Conservation (phyloP, 1,140 invertebrate species). For the Atopsyche davidsoni region DNA sequence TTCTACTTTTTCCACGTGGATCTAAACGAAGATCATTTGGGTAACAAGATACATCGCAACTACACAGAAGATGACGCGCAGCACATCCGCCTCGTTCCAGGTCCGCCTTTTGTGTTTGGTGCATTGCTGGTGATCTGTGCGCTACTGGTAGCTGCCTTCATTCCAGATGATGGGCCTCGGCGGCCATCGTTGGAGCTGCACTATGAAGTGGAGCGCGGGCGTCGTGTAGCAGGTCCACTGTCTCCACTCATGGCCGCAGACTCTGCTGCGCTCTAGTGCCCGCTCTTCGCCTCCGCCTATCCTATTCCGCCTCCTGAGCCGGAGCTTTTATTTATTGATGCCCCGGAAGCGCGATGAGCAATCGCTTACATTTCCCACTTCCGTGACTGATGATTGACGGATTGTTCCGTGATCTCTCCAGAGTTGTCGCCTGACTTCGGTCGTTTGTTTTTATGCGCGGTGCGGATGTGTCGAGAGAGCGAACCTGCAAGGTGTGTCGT, state of each 20-base stretch:
- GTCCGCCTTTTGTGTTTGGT: constrained; percentile 99
- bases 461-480: too few species aligned
- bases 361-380: too few species aligned
- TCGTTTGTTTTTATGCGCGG: too few species aligned
- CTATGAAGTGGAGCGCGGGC: constrained; percentile 69
- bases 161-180: constrained; percentile 64
- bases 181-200: constrained; percentile 62
- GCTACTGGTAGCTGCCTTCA: constrained; percentile 85
- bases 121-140: constrained; percentile 94
- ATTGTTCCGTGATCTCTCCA: too few species aligned
- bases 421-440: too few species aligned
- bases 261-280: constrained; percentile 60
- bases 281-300: constrained; percentile 18
- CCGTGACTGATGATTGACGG: too few species aligned
- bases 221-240: constrained; percentile 67
- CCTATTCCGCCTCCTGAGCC: too few species aligned
- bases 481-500: too few species aligned
- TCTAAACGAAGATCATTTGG: constrained; percentile 68
- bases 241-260: constrained; percentile 74
- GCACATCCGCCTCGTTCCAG: constrained; percentile 75
- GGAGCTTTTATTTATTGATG: too few species aligned
- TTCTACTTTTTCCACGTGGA: constrained; percentile 99
- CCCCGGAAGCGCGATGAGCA: too few species aligned
- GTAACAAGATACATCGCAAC: constrained; percentile 33
- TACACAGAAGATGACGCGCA: constrained; percentile 33